Base-by-base conservation (phyloP, 2,113 vertebrate genomes). In the Epinephelus moara region DNA sequence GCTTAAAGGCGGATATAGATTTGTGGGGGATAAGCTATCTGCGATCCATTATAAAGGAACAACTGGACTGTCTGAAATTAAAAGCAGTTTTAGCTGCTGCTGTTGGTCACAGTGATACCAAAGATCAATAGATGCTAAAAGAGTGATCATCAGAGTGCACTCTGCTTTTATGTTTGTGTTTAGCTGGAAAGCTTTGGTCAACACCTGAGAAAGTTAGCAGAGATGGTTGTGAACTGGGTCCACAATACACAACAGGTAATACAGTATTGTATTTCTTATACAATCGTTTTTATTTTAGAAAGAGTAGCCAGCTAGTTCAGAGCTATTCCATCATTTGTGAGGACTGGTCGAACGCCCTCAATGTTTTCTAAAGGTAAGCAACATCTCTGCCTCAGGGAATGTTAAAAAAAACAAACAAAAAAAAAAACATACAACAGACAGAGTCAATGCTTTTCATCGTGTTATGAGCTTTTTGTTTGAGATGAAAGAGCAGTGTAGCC, bases 1-100 rank as follows among this genome's bases (percentile, higher is more conserved):
- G 13, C 33, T 78, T 75, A 59, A 85, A 37, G 11, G 8, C 30
- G 23, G 56, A 47, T 59, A 71, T 70, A 80, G 21, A 84, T 70
- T n/a, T 57, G 49, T 63, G 30, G 23, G 2, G 40, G 61, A 77
- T 81, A 25, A 69, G 30, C 33, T 62, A n/a, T 57, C 25, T 57
- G 45, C 23, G 40, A 66, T 60, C 23, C 23, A 60, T 78, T 70
- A 49, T 72, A 30, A 59, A 57, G 72, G 19, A 70, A 52, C 21
- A 74, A 52, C 13, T 37, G 33, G 57, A 78, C 15, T 61, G 37
- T 50, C 23, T 40, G 55, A 72, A 60, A 37, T 27, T 14, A 37
- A 55, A 64, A 52, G 30, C 37, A 75, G 4, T 47, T 1, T 40
- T 18, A 10, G 40, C 59, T 67, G n/a, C 37, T 49, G 18, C n/a